Percentiles rank a stretch among this genome's conserved stretches.
Evolutionary conservation across 2,797 vertebrate genomes (phyloP).

Genomic region (Takifugu rubripes): DNA sequence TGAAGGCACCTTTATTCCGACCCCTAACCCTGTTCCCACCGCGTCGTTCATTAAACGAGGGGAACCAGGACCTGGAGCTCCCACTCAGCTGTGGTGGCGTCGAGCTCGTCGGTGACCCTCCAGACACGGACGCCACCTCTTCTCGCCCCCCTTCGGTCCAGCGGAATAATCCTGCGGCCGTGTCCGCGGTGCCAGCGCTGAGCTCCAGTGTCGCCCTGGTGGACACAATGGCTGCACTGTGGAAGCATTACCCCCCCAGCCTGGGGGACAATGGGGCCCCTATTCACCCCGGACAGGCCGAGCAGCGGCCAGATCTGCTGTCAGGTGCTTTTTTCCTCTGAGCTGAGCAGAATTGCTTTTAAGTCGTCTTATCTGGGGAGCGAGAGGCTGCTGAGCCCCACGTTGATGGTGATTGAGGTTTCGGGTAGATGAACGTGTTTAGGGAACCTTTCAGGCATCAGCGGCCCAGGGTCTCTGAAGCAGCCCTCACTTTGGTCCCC

Average conservation of each 20-base stretch:
- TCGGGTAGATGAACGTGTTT: neutral
- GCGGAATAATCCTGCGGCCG: slow-evolving; percentile 41
- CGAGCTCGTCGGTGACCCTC: slow-evolving; percentile 10
- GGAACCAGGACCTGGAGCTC: too few relatives aligned
- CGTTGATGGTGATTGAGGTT: too few relatives aligned
- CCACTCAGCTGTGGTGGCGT: too few relatives aligned
- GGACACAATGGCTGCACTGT: slow-evolving; percentile 72
- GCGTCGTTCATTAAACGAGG: too few relatives aligned
- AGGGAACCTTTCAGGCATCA: neutral
- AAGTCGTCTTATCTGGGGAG: neutral
- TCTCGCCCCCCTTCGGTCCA: slow-evolving; percentile 30
- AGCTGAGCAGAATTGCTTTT: slow-evolving; percentile 8
- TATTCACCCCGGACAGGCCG: slow-evolving; percentile 38
- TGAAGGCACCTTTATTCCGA: too few relatives aligned
- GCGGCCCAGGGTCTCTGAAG: too few relatives aligned
- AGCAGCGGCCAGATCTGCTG: slow-evolving; percentile 1
- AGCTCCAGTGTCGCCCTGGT: slow-evolving; percentile 56
- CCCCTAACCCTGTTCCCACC: too few relatives aligned
- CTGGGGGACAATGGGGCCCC: slow-evolving; percentile 68
- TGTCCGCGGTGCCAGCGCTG: slow-evolving; percentile 45
- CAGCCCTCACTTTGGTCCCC: too few relatives aligned
- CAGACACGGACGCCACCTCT: slow-evolving; percentile 32
- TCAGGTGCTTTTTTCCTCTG: slow-evolving; percentile 54
- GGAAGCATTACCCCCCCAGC: slow-evolving; percentile 51
- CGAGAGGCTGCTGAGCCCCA: neutral